Evolutionary conservation across 2,888 invertebrate species (phyloP), one percentile per base, ranked within the genome.

Genomic region (Baronia brevicornis): DNA sequence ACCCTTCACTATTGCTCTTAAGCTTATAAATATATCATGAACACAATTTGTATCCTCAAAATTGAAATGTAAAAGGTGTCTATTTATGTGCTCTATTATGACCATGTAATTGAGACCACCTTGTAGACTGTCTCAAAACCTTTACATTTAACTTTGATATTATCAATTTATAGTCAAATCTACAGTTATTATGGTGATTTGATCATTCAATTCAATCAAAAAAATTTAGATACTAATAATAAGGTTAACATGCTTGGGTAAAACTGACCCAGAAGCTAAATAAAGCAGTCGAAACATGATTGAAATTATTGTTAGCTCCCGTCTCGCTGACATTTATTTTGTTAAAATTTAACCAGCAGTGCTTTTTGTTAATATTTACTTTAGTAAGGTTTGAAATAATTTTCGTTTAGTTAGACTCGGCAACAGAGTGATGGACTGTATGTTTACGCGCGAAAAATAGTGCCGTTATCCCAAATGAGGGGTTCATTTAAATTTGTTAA

Each of bases 381-480:
- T 52, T 60, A 38, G 53, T 75, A 75, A 70, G 70, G 67, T 73
- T 69, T 62, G 60, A 63, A 35, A 56, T 64, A 51, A 68, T 58
- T 52, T 51, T 60, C 60, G 57, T 62, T 67, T 72, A 71, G 69
- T 73, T 68, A 47, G 79, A 77, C 80, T 80, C 80, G 71, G 80
- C 48, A 62, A 74, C 79, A 82, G 79, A 79, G 80, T 75, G 59
- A 59, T 51, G 34, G 47, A 55, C 51, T 61, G 60, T 58, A 51
- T 58, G 60, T 43, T 44, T 38, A 62, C 53, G 60, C 61, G n/a
- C n/a, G n/a, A 60, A 58, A 55, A 51, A 63, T 60, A 65, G 62
- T 60, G 61, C 54, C 59, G 60, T 64, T 66, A 51, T 60, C 62
- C 60, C 47, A 20, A 30, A 18, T 29, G 44, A n/a, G 31, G 39